Percentiles rank a stretch among this genome's conserved stretches.
Conservation (phyloP, 1,140 invertebrate genomes). For the Nasonia vitripennis region DNA sequence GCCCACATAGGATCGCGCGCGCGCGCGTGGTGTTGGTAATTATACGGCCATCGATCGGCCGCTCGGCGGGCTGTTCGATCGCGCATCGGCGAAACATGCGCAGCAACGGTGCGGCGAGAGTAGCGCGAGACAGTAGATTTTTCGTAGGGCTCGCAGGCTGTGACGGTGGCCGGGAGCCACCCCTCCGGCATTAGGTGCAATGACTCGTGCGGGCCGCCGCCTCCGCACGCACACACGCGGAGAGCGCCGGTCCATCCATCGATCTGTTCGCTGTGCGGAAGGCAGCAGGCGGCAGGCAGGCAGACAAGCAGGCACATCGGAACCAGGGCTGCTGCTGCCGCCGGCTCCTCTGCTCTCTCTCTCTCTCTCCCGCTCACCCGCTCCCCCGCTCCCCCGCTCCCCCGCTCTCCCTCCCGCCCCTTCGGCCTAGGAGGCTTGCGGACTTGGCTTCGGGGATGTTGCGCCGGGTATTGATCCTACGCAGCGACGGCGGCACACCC, state of each 20-base stretch:
- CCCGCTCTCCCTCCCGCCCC: slow-evolving; percentile 48
- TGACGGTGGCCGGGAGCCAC: not conserved
- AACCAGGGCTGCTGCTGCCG: slow-evolving; percentile 22
- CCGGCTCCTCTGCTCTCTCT: not conserved
- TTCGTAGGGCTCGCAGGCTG: no score
- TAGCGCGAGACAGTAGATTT: no score
- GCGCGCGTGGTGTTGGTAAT: no score
- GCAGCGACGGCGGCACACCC: slow-evolving; percentile 64
- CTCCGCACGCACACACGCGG: not conserved
- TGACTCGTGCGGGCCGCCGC: not conserved
- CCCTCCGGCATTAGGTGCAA: not conserved
- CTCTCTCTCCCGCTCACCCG: no score
- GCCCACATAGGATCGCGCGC: no score
- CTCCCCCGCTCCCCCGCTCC: not conserved
- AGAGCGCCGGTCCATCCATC: slow-evolving; percentile 28
- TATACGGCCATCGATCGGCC: no score
- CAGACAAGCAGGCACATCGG: not conserved
- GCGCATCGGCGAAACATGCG: no score
- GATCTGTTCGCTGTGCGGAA: not conserved
- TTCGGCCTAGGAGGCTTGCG: slow-evolving; percentile 65
- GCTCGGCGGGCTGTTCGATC: no score
- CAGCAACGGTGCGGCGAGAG: no score
- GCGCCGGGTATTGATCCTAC: slow-evolving; percentile 73
- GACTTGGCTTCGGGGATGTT: slow-evolving; percentile 69
- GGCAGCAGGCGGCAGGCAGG: not conserved